A percentile compares a stretch with the other conserved stretches of the same genome.
Evolutionary conservation across 30 jellyfish, hydroid and myxozoan genomes (phyloP).

Genomic region (Aurelia sp.): DNA sequence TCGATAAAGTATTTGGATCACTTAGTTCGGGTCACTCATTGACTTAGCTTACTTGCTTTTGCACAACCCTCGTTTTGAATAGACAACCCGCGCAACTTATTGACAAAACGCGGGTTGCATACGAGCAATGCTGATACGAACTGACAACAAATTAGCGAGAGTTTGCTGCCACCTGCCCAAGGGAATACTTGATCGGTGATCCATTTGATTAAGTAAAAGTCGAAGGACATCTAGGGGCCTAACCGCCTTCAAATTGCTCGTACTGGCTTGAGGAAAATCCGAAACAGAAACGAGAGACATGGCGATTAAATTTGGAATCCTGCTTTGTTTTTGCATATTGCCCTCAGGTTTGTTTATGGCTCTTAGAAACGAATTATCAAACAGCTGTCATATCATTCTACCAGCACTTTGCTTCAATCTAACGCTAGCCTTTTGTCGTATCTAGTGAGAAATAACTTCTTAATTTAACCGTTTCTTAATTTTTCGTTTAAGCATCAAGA

Average conservation of each 20-base stretch:
- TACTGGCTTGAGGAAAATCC: not conserved
- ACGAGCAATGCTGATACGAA: constrained; percentile 2
- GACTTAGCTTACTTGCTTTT: constrained; percentile 24
- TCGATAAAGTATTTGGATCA: constrained; percentile 19
- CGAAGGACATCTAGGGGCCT: constrained; percentile 53
- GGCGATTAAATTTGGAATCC: not conserved
- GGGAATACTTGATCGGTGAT: constrained; percentile 32
- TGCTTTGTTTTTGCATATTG: too few relatives aligned
- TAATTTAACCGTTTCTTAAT: too few relatives aligned
- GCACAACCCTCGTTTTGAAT: constrained; percentile 50
- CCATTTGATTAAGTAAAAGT: constrained; percentile 8
- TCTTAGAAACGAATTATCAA: too few relatives aligned
- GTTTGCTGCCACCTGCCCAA: constrained; percentile 36
- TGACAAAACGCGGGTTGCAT: constrained; percentile 30
- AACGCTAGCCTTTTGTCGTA: too few relatives aligned
- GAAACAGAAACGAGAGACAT: not conserved
- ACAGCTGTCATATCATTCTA: too few relatives aligned
- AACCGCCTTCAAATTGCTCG: not conserved
- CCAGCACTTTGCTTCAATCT: too few relatives aligned
- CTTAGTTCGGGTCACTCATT: constrained; percentile 60
- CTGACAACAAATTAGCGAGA: constrained; percentile 27
- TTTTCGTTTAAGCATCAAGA: too few relatives aligned
- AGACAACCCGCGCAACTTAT: constrained; percentile 34
- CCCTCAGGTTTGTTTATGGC: too few relatives aligned
- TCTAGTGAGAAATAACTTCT: too few relatives aligned